phyloP scores from a whole-genome alignment of 1,140 invertebrate species.

The Papilio dardanus region DNA sequence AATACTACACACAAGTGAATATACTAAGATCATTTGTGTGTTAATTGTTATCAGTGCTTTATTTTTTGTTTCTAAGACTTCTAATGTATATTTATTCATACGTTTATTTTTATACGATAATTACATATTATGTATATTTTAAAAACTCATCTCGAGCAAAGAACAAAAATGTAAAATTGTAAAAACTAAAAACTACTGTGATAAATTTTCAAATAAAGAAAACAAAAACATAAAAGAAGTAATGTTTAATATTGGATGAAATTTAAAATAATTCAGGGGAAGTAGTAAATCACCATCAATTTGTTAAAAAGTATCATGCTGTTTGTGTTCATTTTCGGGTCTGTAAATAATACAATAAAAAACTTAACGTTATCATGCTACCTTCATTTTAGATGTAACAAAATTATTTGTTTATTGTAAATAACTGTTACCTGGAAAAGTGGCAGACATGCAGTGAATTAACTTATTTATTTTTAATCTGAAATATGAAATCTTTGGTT shows the following conservation, averaged over 20 bases:
- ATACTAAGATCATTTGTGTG: not conserved
- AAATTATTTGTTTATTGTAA: constrained; percentile 56
- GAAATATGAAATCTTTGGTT: constrained; percentile 69
- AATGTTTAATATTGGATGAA: not conserved
- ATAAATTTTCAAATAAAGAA: not conserved
- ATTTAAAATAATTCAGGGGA: not conserved
- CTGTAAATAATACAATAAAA: constrained; percentile 66
- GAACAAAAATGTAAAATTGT: not conserved
- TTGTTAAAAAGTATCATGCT: not conserved
- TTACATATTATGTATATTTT: not conserved
- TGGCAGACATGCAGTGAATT: constrained; percentile 70
- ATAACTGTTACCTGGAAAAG: constrained; percentile 62
- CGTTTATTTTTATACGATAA: not conserved
- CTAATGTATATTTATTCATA: not conserved
- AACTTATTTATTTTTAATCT: constrained; percentile 81
- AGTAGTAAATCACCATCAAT: not conserved
- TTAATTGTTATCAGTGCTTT: not conserved
- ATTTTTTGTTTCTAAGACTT: not conserved
- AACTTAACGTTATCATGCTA: constrained; percentile 47
- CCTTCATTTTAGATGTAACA: constrained; percentile 47
- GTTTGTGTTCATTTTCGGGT: constrained; percentile 34
- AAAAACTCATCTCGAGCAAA: constrained; percentile 1
- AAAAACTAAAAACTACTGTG: constrained; percentile 19
- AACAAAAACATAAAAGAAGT: constrained; percentile 7
- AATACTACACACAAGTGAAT: not conserved